Conservation (phyloP, 2,797 vertebrate genomes). For the Sebastes variabilis region DNA sequence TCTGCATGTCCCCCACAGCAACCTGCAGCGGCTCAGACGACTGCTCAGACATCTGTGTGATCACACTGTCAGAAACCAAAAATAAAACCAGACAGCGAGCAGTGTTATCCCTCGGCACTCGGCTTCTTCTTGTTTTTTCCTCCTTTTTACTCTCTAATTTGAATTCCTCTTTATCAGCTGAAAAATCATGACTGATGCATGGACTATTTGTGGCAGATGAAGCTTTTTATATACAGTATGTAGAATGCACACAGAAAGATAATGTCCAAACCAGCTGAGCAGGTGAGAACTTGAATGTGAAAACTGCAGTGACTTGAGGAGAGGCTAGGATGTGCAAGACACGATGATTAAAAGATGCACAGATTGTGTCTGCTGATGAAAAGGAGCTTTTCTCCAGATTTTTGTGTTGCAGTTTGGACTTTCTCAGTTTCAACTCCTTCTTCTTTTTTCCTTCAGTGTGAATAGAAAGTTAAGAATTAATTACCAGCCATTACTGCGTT, state of each 20-base stretch:
- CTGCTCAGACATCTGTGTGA: background rate
- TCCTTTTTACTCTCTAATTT: background rate
- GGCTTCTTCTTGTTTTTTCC: background rate
- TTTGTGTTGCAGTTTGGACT: background rate
- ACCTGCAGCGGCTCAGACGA: constrained; percentile 7
- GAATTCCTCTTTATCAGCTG: background rate
- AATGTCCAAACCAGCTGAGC: background rate
- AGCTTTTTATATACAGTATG: background rate
- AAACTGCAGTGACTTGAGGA: background rate
- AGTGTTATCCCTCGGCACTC: background rate
- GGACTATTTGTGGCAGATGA: background rate
- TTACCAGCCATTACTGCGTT: constrained; percentile 30
- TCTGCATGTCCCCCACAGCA: constrained; percentile 9
- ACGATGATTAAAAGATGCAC: background rate
- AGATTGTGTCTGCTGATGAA: background rate
- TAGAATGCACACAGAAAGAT: background rate
- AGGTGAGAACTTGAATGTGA: background rate
- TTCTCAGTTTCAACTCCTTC: background rate
- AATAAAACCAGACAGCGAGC: background rate
- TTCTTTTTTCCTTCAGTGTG: constrained; percentile 7
- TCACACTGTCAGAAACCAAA: constrained; percentile 7
- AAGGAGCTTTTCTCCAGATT: background rate
- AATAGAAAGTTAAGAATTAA: constrained; percentile 27
- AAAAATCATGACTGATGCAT: background rate
- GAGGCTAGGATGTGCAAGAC: background rate